These are phyloP conservation scores for Ataeniobius toweri DNA, from an alignment of 2,797 vertebrate species.

Conservation along the genomic window DNA sequence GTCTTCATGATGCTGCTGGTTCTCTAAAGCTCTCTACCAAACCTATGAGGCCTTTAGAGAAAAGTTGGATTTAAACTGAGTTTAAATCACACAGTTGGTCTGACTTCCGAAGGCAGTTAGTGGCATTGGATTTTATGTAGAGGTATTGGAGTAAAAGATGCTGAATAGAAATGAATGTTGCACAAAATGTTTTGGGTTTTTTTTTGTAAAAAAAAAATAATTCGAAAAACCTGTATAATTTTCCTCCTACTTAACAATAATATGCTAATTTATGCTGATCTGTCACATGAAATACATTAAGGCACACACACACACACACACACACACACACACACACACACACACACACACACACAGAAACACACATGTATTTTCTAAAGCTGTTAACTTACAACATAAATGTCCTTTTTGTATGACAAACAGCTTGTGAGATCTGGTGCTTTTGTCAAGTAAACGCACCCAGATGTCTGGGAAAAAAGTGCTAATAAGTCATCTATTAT, in stretches of 20 bases:
- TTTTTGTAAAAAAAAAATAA: not conserved
- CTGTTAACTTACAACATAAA: conserved; percentile 17
- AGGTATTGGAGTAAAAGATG: not conserved
- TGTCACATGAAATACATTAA: not conserved
- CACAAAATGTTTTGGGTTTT: not conserved
- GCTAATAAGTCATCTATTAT: conserved; percentile 77
- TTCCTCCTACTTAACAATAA: not conserved
- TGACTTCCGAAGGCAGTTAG: not conserved
- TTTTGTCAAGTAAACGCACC: conserved; percentile 34
- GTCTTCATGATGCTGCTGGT: not conserved
- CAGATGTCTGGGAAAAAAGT: conserved; percentile 38
- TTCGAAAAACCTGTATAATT: not conserved
- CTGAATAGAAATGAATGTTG: not conserved
- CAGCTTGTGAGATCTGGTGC: conserved; percentile 29
- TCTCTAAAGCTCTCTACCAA: not conserved
- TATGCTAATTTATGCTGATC: not conserved
- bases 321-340: no score
- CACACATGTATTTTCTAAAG: not conserved
- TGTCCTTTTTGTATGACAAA: conserved; percentile 17
- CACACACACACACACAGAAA: not conserved
- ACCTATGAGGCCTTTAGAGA: not conserved
- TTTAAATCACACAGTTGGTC: not conserved
- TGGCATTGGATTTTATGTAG: not conserved
- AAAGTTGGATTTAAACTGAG: not conserved
- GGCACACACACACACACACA: not conserved